phyloP scores from a whole-genome alignment of 2,888 invertebrate genomes.

The Andrena haemorrhoa region DNA sequence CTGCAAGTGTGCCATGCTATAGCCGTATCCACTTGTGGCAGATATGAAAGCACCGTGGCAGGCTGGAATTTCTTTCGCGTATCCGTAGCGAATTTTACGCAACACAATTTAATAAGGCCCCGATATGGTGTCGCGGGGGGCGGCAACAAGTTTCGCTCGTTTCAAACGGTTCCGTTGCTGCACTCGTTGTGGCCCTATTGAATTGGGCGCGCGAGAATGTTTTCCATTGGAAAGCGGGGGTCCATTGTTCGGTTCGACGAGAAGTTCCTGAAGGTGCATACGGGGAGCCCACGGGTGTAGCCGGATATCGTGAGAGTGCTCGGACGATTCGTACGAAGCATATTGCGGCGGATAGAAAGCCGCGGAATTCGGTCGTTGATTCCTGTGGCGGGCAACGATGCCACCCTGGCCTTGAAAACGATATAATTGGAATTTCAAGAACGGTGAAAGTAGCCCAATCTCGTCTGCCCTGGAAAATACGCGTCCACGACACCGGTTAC shows the following conservation, averaged over 20 bases:
- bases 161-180: constrained; percentile 30
- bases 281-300: neutral
- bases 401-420: constrained; percentile 45
- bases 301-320: constrained; percentile 23
- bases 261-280: constrained; percentile 21
- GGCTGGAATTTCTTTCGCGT: neutral
- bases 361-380: constrained; percentile 41
- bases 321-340: neutral
- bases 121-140: neutral
- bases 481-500: neutral
- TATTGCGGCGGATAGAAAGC: constrained; percentile 52
- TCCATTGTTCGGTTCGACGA: constrained; percentile 40
- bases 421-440: constrained; percentile 51
- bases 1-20: neutral
- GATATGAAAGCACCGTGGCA: neutral
- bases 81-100: constrained; percentile 9
- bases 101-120: constrained; percentile 28
- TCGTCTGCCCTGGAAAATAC: neutral
- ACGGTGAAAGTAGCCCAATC: constrained; percentile 56
- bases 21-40: neutral
- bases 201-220: constrained; percentile 23
- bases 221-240: constrained; percentile 45
- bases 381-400: neutral
- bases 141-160: constrained; percentile 11
- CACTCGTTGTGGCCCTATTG: constrained; percentile 29